These are phyloP conservation scores for Caiman crocodilus DNA, from an alignment of 2,797 vertebrate species.

Conservation along the genomic window DNA sequence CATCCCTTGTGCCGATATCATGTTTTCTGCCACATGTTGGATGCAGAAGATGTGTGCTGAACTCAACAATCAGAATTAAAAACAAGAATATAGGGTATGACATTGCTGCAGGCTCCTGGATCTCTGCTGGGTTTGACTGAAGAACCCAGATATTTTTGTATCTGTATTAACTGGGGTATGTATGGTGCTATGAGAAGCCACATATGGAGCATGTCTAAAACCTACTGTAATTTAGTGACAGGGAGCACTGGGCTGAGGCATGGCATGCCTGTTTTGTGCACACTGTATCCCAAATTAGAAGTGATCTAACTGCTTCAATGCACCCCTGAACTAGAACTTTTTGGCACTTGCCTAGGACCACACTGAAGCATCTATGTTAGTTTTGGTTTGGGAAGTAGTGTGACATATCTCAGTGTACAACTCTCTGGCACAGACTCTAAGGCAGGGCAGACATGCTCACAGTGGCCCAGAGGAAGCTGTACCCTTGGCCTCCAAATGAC, in stretches of 20 bases:
- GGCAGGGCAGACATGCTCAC: too few species aligned
- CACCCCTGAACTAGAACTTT: too few species aligned
- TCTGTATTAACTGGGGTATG: not conserved
- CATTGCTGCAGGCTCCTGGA: not conserved
- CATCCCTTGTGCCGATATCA: slow-evolving; percentile 73
- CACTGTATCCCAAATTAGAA: too few species aligned
- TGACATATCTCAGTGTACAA: too few species aligned
- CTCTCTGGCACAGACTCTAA: too few species aligned
- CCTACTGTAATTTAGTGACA: not conserved
- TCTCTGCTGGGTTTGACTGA: not conserved
- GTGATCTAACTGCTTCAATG: too few species aligned
- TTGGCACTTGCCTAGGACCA: too few species aligned
- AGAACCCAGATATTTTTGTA: not conserved
- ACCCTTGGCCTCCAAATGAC: too few species aligned
- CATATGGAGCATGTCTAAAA: not conserved
- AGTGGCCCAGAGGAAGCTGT: not conserved
- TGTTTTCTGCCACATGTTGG: slow-evolving; percentile 63
- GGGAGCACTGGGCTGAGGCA: too few species aligned
- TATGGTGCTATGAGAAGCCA: accelerated
- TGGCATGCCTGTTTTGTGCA: too few species aligned
- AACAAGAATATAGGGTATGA: slow-evolving; percentile 18
- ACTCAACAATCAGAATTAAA: slow-evolving; percentile 44
- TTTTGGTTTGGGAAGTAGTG: too few species aligned
- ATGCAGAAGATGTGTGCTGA: slow-evolving; percentile 67
- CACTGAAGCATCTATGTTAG: too few species aligned